phyloP scores from a whole-genome alignment of 2,113 vertebrate genomes.

The Festucalex cinctus region DNA sequence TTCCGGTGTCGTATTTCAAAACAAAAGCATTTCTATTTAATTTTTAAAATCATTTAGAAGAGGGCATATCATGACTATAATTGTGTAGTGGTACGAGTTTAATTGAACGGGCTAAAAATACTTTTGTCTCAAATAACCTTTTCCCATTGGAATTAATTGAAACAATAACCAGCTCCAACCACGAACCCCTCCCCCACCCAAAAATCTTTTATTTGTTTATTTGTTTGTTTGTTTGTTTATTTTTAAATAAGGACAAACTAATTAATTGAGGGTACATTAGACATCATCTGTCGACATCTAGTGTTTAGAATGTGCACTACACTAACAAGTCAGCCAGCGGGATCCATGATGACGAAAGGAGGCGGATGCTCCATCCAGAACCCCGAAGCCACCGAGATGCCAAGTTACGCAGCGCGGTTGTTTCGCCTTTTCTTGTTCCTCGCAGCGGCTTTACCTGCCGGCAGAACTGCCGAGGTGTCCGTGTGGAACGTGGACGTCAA shows the following conservation, averaged over 20 bases:
- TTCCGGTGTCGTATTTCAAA: background rate
- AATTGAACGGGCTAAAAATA: too few species aligned
- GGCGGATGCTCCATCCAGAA: slow-evolving; percentile 19
- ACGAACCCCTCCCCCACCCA: too few species aligned
- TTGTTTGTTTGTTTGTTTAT: too few species aligned
- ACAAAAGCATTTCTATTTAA: too few species aligned
- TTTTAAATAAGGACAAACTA: too few species aligned
- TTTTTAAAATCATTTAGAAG: too few species aligned
- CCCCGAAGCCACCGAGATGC: background rate
- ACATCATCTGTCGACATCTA: background rate
- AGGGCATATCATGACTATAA: too few species aligned
- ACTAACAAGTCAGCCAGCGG: background rate
- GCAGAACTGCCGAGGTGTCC: slow-evolving; percentile 60
- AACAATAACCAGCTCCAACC: too few species aligned
- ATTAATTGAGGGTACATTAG: background rate
- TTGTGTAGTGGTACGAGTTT: too few species aligned
- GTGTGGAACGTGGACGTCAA: slow-evolving; percentile 66
- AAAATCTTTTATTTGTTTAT: too few species aligned
- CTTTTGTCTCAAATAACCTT: too few species aligned
- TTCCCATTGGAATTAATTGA: too few species aligned
- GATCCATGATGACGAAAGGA: slow-evolving; percentile 36
- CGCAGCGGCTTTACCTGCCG: slow-evolving; percentile 18
- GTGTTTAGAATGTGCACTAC: background rate
- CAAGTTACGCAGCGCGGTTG: background rate
- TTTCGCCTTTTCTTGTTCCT: slow-evolving; percentile 32